Base-by-base conservation (phyloP, 2,113 vertebrate species). In the Vulpes ferrilata region DNA sequence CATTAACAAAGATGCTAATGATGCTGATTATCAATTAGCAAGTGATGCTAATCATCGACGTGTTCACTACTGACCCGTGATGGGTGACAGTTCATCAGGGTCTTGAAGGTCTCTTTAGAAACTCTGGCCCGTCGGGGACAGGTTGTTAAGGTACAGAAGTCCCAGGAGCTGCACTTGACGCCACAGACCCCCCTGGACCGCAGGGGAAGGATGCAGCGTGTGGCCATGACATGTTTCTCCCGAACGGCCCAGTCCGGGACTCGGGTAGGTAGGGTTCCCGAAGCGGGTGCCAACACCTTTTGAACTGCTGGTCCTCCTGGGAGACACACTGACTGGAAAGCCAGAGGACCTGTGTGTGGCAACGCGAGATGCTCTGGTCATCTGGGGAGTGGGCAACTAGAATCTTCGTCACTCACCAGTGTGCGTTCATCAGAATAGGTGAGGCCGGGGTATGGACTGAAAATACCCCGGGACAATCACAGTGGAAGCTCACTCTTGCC, bases 181-280 rank as follows among this genome's bases (percentile, higher is more conserved):
- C 10, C 2, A 3, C 25, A 27, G 32, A 57, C 20, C 10, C 55
- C 62, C 16, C 32, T 20, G 64, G 25, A 22, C 43, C 16, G 57
- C 53, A 20, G 11, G 62, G 27, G 7, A 19, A 20, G 30, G 30
- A 25, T 11, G 2, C 32, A 9, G 16, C 2, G 11, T 1, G 1
- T 0, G 4, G 11, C 17, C 13, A 74, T 0, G 57, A 13, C 2
- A 0, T 3, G 11, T 22, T 32, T 11, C 51, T 35, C 1, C 2
- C 2, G 17, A 11, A 1, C 0, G 30, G 2, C 9, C 53, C 35
- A 15, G 53, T 64, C 32, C 5, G 57, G 60, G 43, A 22, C 25
- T 57, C 17, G 9, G 25, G 11, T 48, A n/a, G n/a, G 2, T 6
- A 0, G 22, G 67, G 20, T 12, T 88, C 35, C 25, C 43, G 23